Evolutionary conservation across 2,888 invertebrate genomes (phyloP).

Genomic region (Drosophila dives): DNA sequence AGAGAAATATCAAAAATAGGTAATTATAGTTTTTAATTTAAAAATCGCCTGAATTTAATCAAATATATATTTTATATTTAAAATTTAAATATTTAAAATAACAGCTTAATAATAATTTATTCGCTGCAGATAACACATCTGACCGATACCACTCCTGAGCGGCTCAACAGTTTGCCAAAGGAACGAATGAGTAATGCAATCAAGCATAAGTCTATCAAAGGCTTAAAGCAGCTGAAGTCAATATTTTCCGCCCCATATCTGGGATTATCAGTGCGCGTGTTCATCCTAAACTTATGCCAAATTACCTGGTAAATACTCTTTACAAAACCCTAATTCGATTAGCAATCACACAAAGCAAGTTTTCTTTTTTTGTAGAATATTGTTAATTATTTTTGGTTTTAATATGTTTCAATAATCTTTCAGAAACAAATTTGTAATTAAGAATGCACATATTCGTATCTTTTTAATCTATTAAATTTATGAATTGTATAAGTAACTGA

Average conservation of each 20-base stretch:
- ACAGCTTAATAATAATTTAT: background rate
- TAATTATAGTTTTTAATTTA: no score
- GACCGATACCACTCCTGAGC: constrained; percentile 51
- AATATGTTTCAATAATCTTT: background rate
- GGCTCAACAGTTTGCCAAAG: background rate
- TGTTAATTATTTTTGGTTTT: background rate
- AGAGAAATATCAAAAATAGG: background rate
- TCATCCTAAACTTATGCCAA: constrained; percentile 63
- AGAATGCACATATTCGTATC: background rate
- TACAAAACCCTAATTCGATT: background rate
- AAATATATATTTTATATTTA: background rate
- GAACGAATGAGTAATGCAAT: constrained; percentile 4
- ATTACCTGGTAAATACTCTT: constrained; percentile 57
- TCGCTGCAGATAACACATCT: constrained; percentile 47
- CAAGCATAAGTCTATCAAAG: constrained; percentile 37
- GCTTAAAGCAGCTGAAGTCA: constrained; percentile 51
- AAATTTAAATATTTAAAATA: background rate
- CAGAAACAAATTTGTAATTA: background rate
- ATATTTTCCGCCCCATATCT: constrained; percentile 61
- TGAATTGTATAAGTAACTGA: background rate
- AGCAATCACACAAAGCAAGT: background rate
- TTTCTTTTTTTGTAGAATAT: background rate
- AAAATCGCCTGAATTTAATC: background rate
- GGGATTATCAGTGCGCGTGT: constrained; percentile 48
- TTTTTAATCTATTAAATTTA: background rate